These are phyloP conservation scores for Cebidichthys violaceus DNA, from an alignment of 2,113 vertebrate genomes.

Conservation along the genomic window DNA sequence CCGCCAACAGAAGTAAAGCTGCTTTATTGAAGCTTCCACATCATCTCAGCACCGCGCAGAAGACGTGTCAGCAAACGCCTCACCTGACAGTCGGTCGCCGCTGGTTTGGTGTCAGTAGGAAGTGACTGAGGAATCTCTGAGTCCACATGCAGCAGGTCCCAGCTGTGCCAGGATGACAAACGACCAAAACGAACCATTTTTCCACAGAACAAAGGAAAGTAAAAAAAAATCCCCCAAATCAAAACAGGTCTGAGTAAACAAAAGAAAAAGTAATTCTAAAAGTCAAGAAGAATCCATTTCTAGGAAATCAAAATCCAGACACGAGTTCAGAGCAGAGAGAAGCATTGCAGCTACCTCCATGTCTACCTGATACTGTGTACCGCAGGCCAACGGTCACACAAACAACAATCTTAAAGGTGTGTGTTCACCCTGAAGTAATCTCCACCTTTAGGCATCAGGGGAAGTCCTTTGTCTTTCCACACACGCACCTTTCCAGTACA, in stretches of 20 bases:
- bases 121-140: slow-evolving; percentile 63
- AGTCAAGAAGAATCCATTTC: slow-evolving; percentile 42
- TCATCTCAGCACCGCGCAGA: neutral
- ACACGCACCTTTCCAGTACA: slow-evolving; percentile 9
- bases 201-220: neutral
- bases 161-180: slow-evolving; percentile 83
- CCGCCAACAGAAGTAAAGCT: no score
- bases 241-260: rapidly evolving
- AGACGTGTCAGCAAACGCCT: slow-evolving; percentile 35
- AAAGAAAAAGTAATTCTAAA: neutral
- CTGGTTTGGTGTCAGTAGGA: neutral
- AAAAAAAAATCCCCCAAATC: neutral
- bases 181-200: slow-evolving; percentile 79
- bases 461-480: slow-evolving; percentile 49
- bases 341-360: slow-evolving; percentile 20
- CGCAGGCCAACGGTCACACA: slow-evolving; percentile 60
- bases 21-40: neutral
- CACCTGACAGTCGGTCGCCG: slow-evolving; percentile 69
- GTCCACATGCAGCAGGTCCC: slow-evolving; percentile 81
- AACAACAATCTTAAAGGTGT: slow-evolving; percentile 39
- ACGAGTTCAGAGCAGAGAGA: neutral
- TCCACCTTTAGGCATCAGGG: slow-evolving; percentile 39
- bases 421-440: slow-evolving; percentile 31
- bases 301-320: neutral
- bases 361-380: slow-evolving; percentile 11